Base-by-base conservation (phyloP, 2,113 vertebrate species). In the Lepus europaeus region DNA sequence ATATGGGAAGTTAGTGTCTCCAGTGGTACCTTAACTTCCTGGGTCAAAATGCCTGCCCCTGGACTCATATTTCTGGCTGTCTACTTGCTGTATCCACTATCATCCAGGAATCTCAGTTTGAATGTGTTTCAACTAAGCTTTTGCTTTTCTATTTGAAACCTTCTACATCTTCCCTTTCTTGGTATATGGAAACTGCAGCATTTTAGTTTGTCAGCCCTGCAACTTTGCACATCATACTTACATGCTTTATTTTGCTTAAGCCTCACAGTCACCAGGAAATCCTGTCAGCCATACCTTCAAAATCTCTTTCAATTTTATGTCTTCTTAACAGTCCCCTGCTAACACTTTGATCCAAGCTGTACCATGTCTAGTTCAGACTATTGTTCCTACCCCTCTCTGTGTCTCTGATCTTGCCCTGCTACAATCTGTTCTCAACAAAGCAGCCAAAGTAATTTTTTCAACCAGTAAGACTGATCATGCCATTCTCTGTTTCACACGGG, bases 91-190 rank as follows among this genome's bases (percentile, higher is more conserved):
- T 49, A 19, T 70, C 19, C 29, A 36, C 19, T 84, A 25, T 66
- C 22, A 59, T 11, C 19, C 80, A 51, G 45, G 59, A 89, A 78
- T 85, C n/a, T 94, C 69, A 31, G 5, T 89, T 70, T 64, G 6
- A 56, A 25, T 85, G 87, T 73, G 27, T 61, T 59, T 89, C 64
- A 83, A 36, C 10, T 63, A 91, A 94, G 36, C 56, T 82, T 81
- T 73, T n/a, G 7, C 14, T 66, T 72, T 77, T 78, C 33, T 80
- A 6, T 16, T 91, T 29, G 49, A 79, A 79, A 33, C 13, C 20
- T 84, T 29, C 10, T 74, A 5, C 8, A 6, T 33, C 64, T 94
- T 74, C 27, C 20, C 53, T 73, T 78, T 80, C 27, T 33, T 29
- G 33, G 3, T 63, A 80, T 86, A 49, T 87, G 36, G 17, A n/a